Percentiles rank a stretch among this genome's conserved stretches.
These are phyloP conservation scores for Diaperis boleti DNA, from an alignment of 2,888 invertebrate species.

Conservation along the genomic window DNA sequence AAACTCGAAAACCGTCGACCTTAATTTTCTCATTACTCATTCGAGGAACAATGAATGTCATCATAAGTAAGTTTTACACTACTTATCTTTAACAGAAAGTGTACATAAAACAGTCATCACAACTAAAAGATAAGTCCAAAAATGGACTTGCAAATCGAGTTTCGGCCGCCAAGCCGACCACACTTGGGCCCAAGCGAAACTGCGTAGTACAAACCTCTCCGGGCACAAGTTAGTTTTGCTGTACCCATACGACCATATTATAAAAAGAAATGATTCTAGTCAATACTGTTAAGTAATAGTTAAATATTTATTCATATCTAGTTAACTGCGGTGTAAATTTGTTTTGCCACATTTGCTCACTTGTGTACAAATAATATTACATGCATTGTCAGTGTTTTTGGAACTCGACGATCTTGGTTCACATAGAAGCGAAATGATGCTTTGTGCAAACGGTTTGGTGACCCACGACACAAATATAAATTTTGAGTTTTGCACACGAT, in stretches of 20 bases:
- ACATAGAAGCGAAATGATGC: slow-evolving; percentile 29
- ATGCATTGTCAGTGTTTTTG: slow-evolving; percentile 22
- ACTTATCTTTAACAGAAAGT: background rate
- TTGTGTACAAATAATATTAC: slow-evolving; percentile 33
- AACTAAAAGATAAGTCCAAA: background rate
- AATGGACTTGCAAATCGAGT: no score
- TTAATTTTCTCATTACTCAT: slow-evolving; percentile 13
- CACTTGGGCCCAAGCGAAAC: slow-evolving; percentile 29
- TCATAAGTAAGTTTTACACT: slow-evolving; percentile 1
- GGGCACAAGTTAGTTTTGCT: slow-evolving; percentile 42
- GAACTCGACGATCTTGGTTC: slow-evolving; percentile 5
- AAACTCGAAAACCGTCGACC: slow-evolving; percentile 26
- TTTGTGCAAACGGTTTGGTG: slow-evolving; percentile 23
- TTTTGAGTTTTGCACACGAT: slow-evolving; percentile 40
- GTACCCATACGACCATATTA: background rate
- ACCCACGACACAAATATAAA: slow-evolving; percentile 35
- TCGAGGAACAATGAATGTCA: background rate
- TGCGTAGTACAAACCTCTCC: slow-evolving; percentile 32
- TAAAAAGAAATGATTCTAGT: slow-evolving; percentile 32
- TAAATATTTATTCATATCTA: slow-evolving; percentile 40
- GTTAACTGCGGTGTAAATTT: slow-evolving; percentile 39
- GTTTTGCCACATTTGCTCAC: slow-evolving; percentile 31
- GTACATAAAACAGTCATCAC: background rate
- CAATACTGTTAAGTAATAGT: slow-evolving; percentile 40
- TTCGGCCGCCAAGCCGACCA: background rate